Percentiles rank a stretch among this genome's conserved stretches.
Conservation (phyloP, 2,797 vertebrate species). For the Cyprinodon diabolis region DNA sequence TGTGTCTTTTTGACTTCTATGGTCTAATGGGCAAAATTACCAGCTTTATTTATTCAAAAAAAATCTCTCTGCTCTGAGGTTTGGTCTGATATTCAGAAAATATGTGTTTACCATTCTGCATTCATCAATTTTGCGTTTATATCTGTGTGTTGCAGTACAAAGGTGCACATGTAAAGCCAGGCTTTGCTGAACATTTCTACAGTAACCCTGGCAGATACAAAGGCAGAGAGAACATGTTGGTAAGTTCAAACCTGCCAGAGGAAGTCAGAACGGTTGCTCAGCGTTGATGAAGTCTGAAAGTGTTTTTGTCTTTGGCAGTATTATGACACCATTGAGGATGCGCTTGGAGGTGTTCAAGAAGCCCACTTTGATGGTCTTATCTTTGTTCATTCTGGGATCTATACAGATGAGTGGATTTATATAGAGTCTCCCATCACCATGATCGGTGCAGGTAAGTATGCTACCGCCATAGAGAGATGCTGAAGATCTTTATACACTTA, state of each 20-base stretch:
- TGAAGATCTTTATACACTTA: constrained; percentile 4
- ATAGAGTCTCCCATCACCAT: constrained; percentile 99
- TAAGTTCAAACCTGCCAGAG: constrained; percentile 71
- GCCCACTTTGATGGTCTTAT: constrained; percentile 99
- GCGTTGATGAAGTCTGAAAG: constrained; percentile 13
- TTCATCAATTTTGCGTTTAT: constrained; percentile 8
- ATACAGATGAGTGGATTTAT: constrained; percentile 99
- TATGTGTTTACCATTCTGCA: background rate
- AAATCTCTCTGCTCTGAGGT: background rate
- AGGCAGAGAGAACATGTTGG: constrained; percentile 99
- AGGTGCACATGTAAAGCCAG: constrained; percentile 98
- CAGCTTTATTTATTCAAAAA: background rate
- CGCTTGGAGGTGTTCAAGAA: constrained; percentile 96
- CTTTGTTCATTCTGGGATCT: constrained; percentile 99
- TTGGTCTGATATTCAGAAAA: background rate
- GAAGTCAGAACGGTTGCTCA: background rate
- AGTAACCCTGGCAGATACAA: constrained; percentile 98
- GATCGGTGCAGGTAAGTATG: constrained; percentile 94
- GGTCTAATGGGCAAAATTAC: background rate
- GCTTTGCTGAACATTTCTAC: constrained; percentile 99
- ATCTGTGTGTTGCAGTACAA: constrained; percentile 89
- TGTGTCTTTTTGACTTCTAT: background rate
- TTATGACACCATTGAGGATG: constrained; percentile 99
- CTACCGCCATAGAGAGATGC: background rate
- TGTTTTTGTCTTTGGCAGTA: constrained; percentile 80